Percentiles rank a stretch among this genome's conserved stretches.
These are phyloP conservation scores for Prunella strophiata DNA, from an alignment of 2,797 vertebrate genomes.

Conservation along the genomic window DNA sequence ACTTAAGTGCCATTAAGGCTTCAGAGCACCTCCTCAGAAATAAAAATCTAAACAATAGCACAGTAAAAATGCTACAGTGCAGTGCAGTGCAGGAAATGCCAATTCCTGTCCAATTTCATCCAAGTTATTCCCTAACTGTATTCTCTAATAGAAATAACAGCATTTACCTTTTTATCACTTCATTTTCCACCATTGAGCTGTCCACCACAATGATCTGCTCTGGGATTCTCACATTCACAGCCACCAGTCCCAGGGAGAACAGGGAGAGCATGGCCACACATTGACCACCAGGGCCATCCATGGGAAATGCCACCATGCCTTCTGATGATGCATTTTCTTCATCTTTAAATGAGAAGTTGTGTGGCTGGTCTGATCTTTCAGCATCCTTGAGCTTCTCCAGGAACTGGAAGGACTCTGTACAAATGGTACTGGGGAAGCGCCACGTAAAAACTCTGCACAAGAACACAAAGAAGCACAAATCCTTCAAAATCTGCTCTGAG, in stretches of 20 bases:
- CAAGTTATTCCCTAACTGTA: neutral
- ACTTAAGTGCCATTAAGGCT: neutral
- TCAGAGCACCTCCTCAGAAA: neutral
- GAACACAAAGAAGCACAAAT: neutral
- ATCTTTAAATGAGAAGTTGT: slow-evolving; percentile 78
- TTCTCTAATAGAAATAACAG: neutral
- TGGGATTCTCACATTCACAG: slow-evolving; percentile 85
- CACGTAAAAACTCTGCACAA: slow-evolving; percentile 87
- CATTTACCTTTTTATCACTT: slow-evolving; percentile 88
- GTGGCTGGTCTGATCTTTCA: slow-evolving; percentile 68
- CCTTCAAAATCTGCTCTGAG: neutral
- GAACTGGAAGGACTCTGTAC: slow-evolving; percentile 86
- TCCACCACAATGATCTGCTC: slow-evolving; percentile 96
- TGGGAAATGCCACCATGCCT: slow-evolving; percentile 81
- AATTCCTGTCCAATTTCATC: neutral
- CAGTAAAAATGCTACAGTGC: neutral
- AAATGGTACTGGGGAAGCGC: slow-evolving; percentile 87
- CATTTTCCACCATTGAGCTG: slow-evolving; percentile 90
- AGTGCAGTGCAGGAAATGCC: neutral
- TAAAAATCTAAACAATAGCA: neutral
- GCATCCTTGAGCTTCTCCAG: slow-evolving; percentile 75
- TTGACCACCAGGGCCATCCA: slow-evolving; percentile 87
- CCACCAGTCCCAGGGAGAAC: slow-evolving; percentile 86
- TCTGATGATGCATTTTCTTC: slow-evolving; percentile 50
- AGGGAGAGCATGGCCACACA: slow-evolving; percentile 84